Evolutionary conservation across 2,888 invertebrate genomes (phyloP), one percentile per base, ranked within the genome.

Genomic region (Pharmacophagus antenor): DNA sequence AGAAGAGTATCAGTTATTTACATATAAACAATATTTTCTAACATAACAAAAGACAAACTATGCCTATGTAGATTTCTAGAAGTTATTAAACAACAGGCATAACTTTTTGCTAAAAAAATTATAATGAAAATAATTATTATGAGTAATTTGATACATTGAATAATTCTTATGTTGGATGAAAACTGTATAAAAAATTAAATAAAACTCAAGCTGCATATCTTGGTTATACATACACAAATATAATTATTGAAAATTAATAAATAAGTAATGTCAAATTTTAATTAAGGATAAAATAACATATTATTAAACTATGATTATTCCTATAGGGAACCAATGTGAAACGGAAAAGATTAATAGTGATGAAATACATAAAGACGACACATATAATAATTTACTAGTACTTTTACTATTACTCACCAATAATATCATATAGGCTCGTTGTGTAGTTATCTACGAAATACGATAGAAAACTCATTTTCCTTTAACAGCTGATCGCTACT

Each of bases 361-460:
- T n/a, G n/a, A n/a, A n/a, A n/a, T n/a, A n/a, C n/a, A n/a, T n/a
- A n/a, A n/a, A n/a, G n/a, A n/a, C n/a, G n/a, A n/a, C n/a, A n/a
- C n/a, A n/a, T n/a, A n/a, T n/a, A n/a, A n/a, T n/a, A n/a, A n/a
- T n/a, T n/a, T n/a, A n/a, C n/a, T n/a, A n/a, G n/a, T n/a, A n/a
- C n/a, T n/a, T n/a, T 7, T 41, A n/a, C n/a, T 50, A 50, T 31
- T 50, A 85, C 90, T 89, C 68, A 90, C 90, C 85, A 55, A 89
- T 79, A 62, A 88, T 82, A 71, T 88, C 82, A 67, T 89, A 88
- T 44, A 90, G 58, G 65, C 82, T 86, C 56, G 85, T 78, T 4
- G 85, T 84, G 67, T 85, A 88, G 67, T 86, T 85, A 66, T 85
- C 84, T 71, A 82, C 71, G 67, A 79, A 79, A 77, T 84, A 72